Conservation (phyloP, 1,140 invertebrate genomes). For the Brachionus plicatilis region DNA sequence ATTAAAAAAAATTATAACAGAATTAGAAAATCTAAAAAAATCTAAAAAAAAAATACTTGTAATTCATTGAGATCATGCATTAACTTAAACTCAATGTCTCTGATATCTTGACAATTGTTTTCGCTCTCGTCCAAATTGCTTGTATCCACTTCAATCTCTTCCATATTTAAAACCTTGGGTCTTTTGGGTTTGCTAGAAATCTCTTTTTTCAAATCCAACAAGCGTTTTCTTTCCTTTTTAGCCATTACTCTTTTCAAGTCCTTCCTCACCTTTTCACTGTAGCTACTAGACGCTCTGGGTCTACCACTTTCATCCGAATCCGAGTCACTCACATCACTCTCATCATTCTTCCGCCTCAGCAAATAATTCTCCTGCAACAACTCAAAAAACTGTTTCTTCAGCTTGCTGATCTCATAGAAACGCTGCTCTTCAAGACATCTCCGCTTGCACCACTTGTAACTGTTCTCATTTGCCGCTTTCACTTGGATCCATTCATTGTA, state of each 20-base stretch:
- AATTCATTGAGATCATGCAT: slow-evolving; percentile 56
- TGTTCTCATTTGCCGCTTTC: slow-evolving; percentile 51
- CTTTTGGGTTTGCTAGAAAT: slow-evolving; percentile 62
- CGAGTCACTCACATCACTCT: slow-evolving; percentile 1
- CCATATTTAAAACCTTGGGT: slow-evolving; percentile 66
- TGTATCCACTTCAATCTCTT: slow-evolving; percentile 52
- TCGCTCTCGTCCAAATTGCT: slow-evolving; percentile 59
- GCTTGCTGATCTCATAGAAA: slow-evolving; percentile 90
- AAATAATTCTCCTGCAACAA: slow-evolving; percentile 61
- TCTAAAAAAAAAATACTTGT: slow-evolving; percentile 44
- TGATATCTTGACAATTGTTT: slow-evolving; percentile 68
- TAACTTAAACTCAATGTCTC: slow-evolving; percentile 78
- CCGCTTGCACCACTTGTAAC: slow-evolving; percentile 75
- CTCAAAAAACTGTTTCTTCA: slow-evolving; percentile 79
- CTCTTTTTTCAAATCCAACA: slow-evolving; percentile 72
- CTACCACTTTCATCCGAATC: background rate
- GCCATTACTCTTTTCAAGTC: background rate
- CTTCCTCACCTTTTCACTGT: slow-evolving; percentile 13
- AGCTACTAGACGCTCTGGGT: background rate
- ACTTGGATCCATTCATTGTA: slow-evolving; percentile 80
- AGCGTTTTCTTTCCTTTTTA: slow-evolving; percentile 67
- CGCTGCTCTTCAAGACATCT: slow-evolving; percentile 87
- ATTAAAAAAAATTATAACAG: too few relatives aligned
- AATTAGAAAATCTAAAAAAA: too few relatives aligned
- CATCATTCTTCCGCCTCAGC: background rate